A percentile compares a stretch with the other conserved stretches of the same genome.
Conservation (phyloP, 1,140 invertebrate species). For the Leucophenga varia region DNA sequence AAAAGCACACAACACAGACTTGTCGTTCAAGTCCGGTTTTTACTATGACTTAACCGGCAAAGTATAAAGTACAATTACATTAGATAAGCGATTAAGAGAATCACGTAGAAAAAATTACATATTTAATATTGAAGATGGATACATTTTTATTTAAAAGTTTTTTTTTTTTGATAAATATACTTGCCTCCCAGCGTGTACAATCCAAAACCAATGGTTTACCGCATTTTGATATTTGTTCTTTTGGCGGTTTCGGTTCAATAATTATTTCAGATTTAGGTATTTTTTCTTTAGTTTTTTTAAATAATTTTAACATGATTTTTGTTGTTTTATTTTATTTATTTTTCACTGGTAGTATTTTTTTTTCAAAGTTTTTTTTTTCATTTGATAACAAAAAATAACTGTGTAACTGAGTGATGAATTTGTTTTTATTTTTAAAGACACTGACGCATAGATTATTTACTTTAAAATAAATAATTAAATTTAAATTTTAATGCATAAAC, state of each 20-base stretch:
- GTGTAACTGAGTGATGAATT: too few relatives aligned
- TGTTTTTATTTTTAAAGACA: too few relatives aligned
- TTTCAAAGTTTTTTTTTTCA: slow-evolving; percentile 5
- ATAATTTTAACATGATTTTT: slow-evolving; percentile 46
- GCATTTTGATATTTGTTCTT: slow-evolving; percentile 44
- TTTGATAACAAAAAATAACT: too few relatives aligned
- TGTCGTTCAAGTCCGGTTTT: too few relatives aligned
- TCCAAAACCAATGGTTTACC: slow-evolving; percentile 49
- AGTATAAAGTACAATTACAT: too few relatives aligned
- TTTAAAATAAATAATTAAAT: too few relatives aligned
- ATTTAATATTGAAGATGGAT: not conserved
- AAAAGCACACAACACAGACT: too few relatives aligned
- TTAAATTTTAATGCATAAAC: too few relatives aligned
- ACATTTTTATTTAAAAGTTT: slow-evolving; percentile 11
- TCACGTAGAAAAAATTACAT: not conserved
- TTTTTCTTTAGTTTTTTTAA: slow-evolving; percentile 52
- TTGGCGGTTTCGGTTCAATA: slow-evolving; percentile 37
- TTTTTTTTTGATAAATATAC: slow-evolving; percentile 22
- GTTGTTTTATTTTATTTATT: slow-evolving; percentile 1
- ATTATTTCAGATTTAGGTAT: slow-evolving; percentile 52
- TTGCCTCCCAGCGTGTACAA: slow-evolving; percentile 53
- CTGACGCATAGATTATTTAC: too few relatives aligned
- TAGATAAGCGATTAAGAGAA: not conserved
- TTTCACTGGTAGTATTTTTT: slow-evolving; percentile 15
- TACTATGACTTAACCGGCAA: too few relatives aligned